These are phyloP conservation scores for Melanocharis versteri DNA, from an alignment of 2,113 vertebrate genomes.

Conservation along the genomic window DNA sequence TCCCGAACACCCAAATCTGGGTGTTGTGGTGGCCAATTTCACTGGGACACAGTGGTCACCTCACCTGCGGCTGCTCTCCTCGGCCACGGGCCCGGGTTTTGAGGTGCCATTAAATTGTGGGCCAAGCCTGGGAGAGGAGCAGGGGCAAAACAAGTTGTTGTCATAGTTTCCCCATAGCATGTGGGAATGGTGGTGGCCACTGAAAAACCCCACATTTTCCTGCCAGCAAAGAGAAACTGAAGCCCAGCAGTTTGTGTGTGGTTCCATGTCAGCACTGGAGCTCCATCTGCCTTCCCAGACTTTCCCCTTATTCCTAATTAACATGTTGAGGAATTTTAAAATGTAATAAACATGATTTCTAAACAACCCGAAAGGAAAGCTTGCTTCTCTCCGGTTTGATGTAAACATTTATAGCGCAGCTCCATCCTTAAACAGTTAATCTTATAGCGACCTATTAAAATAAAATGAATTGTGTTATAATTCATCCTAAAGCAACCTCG, in stretches of 20 bases:
- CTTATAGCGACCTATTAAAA: slow-evolving; percentile 72
- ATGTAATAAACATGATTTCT: slow-evolving; percentile 48
- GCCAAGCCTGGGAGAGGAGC: not conserved
- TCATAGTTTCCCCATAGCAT: not conserved
- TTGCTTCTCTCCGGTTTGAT: slow-evolving; percentile 46
- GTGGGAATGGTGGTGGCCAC: not conserved
- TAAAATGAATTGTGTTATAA: slow-evolving; percentile 73
- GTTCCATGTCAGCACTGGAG: not conserved
- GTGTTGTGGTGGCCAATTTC: not conserved
- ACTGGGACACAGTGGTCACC: rapidly evolving
- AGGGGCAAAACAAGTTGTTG: rapidly evolving
- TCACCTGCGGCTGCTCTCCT: not conserved
- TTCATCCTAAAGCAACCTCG: slow-evolving; percentile 67
- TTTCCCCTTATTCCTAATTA: slow-evolving; percentile 29
- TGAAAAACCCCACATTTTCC: not conserved
- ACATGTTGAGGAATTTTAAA: slow-evolving; percentile 51
- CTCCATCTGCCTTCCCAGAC: not conserved
- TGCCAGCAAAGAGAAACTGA: not conserved
- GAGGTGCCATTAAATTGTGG: not conserved
- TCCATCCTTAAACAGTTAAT: slow-evolving; percentile 72
- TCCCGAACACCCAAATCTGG: not conserved
- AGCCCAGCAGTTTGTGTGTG: not conserved
- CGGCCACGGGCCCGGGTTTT: not conserved
- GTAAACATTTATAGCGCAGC: slow-evolving; percentile 60
- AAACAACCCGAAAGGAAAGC: slow-evolving; percentile 28